Evolutionary conservation across 2,113 vertebrate genomes (phyloP), one percentile per base, ranked within the genome.

Genomic region (Silurus glanis): DNA sequence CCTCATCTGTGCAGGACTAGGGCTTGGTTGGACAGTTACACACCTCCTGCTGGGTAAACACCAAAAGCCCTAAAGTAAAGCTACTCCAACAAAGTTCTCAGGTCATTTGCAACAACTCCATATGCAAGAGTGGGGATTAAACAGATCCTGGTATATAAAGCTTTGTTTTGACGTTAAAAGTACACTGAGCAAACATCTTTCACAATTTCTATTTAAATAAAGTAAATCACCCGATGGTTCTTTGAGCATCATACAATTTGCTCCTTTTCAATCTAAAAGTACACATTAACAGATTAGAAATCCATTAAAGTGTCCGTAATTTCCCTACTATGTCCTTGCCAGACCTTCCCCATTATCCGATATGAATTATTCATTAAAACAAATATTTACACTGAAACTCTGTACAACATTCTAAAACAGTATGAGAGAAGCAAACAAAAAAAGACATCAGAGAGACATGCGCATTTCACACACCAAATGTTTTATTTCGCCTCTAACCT

Each of bases 61-160:
- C 59, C 86, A 87, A 90, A 88, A 56, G 59, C 83, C 91, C 89
- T 90, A 90, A 90, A 90, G 88, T 85, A 84, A 86, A 84, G 90
- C 86, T 83, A 84, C 87, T 74, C 79, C 55, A 82, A 87, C 86
- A 87, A 89, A 88, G 84, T 80, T 86, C n/a, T 84, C 58, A 28
- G 79, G 13, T 78, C 45, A 62, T 87, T 79, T 67, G 71, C 58
- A 51, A 84, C 75, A 87, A 87, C 78, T 82, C 14, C 19, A 56
- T n/a, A 88, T 87, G 88, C 87, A 92, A 93, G 93, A 90, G 89
- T 91, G 89, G 88, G 94, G 94, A 94, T 95, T 95, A 95, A 88
- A 93, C 80, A 94, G 90, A 95, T 95, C 94, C 94, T 94, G 93
- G 94, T 91, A 83, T 78, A 17, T 89, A 89, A 81, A 93, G 91